Conservation (phyloP, 2,113 vertebrate species). For the Gila orcuttii region DNA sequence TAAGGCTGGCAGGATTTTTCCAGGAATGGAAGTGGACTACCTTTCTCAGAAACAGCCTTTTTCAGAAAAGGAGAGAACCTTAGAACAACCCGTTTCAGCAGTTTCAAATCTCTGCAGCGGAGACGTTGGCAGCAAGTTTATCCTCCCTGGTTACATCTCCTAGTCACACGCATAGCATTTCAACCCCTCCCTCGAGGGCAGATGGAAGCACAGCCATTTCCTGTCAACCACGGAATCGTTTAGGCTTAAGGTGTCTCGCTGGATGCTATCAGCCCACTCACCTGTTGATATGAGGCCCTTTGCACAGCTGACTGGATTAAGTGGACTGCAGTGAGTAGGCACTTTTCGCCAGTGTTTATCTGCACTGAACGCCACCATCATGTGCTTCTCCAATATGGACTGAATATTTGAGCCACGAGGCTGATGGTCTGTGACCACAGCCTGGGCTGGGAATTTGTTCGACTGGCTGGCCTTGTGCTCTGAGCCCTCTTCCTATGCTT, state of each 20-base stretch:
- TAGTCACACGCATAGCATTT: background rate
- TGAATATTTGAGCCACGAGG: slow-evolving; percentile 46
- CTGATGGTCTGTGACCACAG: slow-evolving; percentile 33
- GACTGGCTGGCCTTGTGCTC: background rate
- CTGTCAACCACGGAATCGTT: slow-evolving; percentile 54
- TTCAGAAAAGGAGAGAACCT: background rate
- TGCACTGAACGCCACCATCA: slow-evolving; percentile 45
- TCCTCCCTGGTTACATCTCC: background rate
- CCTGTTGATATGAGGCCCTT: slow-evolving; percentile 60
- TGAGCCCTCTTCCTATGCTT: background rate
- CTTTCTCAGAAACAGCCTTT: slow-evolving; percentile 37
- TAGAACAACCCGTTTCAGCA: slow-evolving; percentile 19
- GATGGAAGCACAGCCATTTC: slow-evolving; percentile 53
- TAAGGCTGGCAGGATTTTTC: slow-evolving; percentile 16
- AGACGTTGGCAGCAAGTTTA: slow-evolving; percentile 23
- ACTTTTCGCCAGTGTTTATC: slow-evolving; percentile 60
- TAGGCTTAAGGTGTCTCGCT: slow-evolving; percentile 61
- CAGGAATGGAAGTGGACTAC: slow-evolving; percentile 28
- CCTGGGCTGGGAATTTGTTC: slow-evolving; percentile 14
- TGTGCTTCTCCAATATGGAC: slow-evolving; percentile 43
- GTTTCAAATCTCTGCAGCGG: slow-evolving; percentile 25
- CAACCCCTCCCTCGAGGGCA: slow-evolving; percentile 14
- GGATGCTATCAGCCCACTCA: slow-evolving; percentile 60
- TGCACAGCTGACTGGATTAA: slow-evolving; percentile 67
- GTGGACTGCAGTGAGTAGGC: slow-evolving; percentile 60